Evolutionary conservation across 2,888 invertebrate genomes (phyloP), one percentile per base, ranked within the genome.

Genomic region (Lasius fuliginosus): DNA sequence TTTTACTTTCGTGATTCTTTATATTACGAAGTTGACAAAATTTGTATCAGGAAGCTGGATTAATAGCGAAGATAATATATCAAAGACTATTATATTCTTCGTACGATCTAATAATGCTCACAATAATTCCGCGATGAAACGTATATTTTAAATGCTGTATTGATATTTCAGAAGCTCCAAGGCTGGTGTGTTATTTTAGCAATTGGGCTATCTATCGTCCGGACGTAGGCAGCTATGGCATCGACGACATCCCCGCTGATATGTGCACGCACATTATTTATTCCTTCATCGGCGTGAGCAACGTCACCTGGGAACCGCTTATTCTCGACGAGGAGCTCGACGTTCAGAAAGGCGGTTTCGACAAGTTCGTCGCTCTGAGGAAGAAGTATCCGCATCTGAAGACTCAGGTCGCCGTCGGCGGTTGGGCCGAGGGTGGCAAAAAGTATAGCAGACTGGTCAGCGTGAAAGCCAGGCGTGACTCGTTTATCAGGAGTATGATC

Each of bases 161-260:
- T 18, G 27, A n/a, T 42, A 12, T 75, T 83, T 53, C 64, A 69
- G 69, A 71, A 42, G 0, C 11, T 3, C 62, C 81, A 81, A 95
- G 96, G 90, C 94, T 96, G 1, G 96, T 96, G 0, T 97, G 97
- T 91, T 97, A 97, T 94, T 97, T 96, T 94, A 97, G 97, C 93
- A 98, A 97, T 95, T 98, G 98, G 98, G 98, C 98, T 12, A 96
- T 98, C 79, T 97, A 98, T 95, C 96, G 98, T 56, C 98, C 98
- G 0, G 98, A 97, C 4, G 95, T 97, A 12, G 98, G 98, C 0
- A 96, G 96, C 49, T 98, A 98, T 93, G 97, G 96, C n/a, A 96
- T 98, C 87, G 97, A 98, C 79, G 98, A 98, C 94, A 96, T 98
- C 71, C 98, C 98, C 0, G 97, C 96, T 0, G 97, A 97, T 86